Evolutionary conservation across 2,888 invertebrate species (phyloP).

Genomic region (Caenorhabditis sp.): DNA sequence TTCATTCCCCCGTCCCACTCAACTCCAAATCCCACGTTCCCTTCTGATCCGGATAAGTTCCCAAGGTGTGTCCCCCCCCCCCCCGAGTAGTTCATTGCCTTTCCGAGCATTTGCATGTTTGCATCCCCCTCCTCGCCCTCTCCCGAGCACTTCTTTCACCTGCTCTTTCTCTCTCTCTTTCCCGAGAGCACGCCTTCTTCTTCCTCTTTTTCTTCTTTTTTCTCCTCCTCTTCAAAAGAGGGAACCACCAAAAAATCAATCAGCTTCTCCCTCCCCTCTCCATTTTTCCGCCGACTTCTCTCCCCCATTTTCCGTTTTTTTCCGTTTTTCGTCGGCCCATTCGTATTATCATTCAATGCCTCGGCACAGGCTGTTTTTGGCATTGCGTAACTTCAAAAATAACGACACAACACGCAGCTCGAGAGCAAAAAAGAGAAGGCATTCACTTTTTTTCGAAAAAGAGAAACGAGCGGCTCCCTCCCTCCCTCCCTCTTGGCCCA

Average conservation of each 20-base stretch:
- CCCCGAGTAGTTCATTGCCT: too few species aligned
- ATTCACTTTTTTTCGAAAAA: too few species aligned
- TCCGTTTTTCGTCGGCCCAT: neutral
- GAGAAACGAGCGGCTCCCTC: neutral
- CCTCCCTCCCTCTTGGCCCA: too few species aligned
- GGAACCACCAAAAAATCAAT: constrained; percentile 1
- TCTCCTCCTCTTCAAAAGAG: neutral
- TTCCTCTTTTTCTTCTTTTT: constrained; percentile 8
- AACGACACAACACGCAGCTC: neutral
- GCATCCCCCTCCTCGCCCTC: constrained; percentile 20
- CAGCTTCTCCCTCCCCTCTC: neutral
- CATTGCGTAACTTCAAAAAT: constrained; percentile 9
- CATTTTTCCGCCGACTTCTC: too few species aligned
- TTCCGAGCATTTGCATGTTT: constrained; percentile 56
- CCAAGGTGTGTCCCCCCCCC: neutral
- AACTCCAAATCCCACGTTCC: too few species aligned
- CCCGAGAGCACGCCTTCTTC: constrained; percentile 13
- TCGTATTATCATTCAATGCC: constrained; percentile 49
- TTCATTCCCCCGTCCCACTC: too few species aligned
- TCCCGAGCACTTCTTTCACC: constrained; percentile 37
- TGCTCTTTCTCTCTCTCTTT: constrained; percentile 10
- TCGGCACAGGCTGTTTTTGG: constrained; percentile 16
- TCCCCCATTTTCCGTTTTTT: too few species aligned
- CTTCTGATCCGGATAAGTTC: neutral
- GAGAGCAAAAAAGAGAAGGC: too few species aligned